Evolutionary conservation across 2,113 vertebrate genomes (phyloP).

Genomic region (Sclerurus mexicanus): DNA sequence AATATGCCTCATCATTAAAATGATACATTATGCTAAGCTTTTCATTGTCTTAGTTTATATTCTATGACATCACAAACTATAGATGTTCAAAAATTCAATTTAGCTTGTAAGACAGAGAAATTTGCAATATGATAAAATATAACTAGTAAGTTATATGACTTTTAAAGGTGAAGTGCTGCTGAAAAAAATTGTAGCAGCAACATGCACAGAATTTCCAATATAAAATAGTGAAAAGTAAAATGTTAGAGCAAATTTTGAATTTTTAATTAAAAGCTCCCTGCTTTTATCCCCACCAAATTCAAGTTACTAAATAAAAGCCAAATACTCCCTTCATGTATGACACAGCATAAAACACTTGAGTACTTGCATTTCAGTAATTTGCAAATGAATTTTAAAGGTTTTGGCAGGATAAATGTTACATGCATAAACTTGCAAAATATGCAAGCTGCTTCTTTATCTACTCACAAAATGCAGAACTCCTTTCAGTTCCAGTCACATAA

Average conservation of each 20-base stretch:
- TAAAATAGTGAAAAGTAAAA: background rate
- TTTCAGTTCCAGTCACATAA: background rate
- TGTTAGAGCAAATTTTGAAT: background rate
- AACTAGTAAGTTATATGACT: background rate
- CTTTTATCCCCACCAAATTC: background rate
- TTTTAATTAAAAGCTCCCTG: background rate
- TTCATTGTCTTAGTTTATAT: slow-evolving; percentile 1
- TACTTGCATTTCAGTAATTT: background rate
- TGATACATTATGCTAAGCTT: background rate
- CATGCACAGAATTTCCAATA: background rate
- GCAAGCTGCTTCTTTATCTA: background rate
- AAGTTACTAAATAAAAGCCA: background rate
- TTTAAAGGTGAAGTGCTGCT: background rate
- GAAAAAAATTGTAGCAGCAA: background rate
- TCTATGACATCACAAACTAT: background rate
- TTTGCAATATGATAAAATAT: background rate
- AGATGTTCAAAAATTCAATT: background rate
- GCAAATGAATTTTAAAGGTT: slow-evolving; percentile 30
- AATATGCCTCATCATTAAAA: background rate
- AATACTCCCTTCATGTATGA: background rate
- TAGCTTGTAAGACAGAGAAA: background rate
- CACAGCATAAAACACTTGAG: background rate
- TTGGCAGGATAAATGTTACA: background rate
- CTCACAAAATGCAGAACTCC: background rate
- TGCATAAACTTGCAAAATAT: background rate